Evolutionary conservation across 30 jellyfish, hydroid and myxozoan genomes (phyloP), one percentile per base, ranked within the genome.

Genomic region (Catostylus mosaicus): DNA sequence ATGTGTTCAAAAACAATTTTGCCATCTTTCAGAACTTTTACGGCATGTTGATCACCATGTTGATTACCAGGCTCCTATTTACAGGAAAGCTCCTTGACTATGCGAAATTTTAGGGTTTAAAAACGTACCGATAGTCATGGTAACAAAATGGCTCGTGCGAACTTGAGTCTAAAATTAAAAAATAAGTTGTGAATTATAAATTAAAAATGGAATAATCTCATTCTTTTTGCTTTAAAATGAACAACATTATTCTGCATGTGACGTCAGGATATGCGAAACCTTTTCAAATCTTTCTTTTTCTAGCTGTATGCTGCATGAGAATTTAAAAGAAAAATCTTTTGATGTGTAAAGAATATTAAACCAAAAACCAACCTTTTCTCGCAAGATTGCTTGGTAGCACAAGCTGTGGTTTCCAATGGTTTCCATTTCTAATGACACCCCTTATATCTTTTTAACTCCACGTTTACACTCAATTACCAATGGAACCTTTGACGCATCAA

Each of bases 381-480:
- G 30, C 30, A 78, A 34, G 37, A 83, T 83, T 33, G 91, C 97
- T 64, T 89, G 75, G 65, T 38, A 89, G 51, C 97, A 89, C 36
- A 89, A 1, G 16, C 77, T 65, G 72, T 35, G 74, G 30, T 80
- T 80, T 35, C 91, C 97, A 32, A 89, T 22, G 14, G 88, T 72
- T 23, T 51, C 64, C 47, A 87, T 22, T 36, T 80, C 47, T 22
- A 57, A 18, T 12, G 60, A 37, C 24, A 35, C n/a, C 10, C 65
- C 84, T 1, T 6, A 8, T 3, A 80, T 72, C 10, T 33, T 19
- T 59, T 67, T 57, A 3, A 64, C 22, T 22, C 84, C 90, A 26
- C 84, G 84, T 48, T 56, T 37, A 67, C 66, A 27, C 6, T 32
- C 32, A 11, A 80, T n/a, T 12, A 10, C 38, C 60, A 80, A 22